Conservation (phyloP, 2,888 invertebrate genomes). For the Euspilapteryx auroguttella region DNA sequence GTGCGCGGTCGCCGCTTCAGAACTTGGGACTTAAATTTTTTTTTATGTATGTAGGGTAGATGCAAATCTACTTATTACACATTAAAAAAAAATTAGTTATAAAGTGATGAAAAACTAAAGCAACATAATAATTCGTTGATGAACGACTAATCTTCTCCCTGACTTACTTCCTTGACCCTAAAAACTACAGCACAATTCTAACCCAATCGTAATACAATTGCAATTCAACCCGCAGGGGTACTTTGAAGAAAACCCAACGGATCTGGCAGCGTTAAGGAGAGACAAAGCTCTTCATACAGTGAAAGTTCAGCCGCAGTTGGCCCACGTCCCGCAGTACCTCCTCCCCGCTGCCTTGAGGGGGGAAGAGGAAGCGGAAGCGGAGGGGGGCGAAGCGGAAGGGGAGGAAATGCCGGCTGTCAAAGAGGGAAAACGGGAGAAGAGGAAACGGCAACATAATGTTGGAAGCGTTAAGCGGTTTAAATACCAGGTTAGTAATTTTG, state of each 20-base stretch:
- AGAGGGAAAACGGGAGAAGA: slow-evolving; percentile 35
- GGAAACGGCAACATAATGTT: slow-evolving; percentile 20
- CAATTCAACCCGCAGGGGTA: slow-evolving; percentile 71
- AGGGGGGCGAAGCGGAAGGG: slow-evolving; percentile 13
- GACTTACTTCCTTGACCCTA: slow-evolving; percentile 11
- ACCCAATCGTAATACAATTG: background rate
- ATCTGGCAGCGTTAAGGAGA: slow-evolving; percentile 80
- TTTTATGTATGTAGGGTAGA: too few relatives aligned
- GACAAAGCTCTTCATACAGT: slow-evolving; percentile 87
- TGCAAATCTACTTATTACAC: too few relatives aligned
- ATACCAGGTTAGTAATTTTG: slow-evolving; percentile 27
- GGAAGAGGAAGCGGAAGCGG: slow-evolving; percentile 51
- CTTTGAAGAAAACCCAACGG: slow-evolving; percentile 90
- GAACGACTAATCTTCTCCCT: slow-evolving; percentile 59
- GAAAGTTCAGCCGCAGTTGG: slow-evolving; percentile 78
- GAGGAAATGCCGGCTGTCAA: slow-evolving; percentile 15
- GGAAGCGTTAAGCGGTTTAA: slow-evolving; percentile 42
- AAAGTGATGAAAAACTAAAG: slow-evolving; percentile 1
- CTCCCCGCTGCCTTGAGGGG: slow-evolving; percentile 76
- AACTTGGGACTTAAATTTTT: too few relatives aligned
- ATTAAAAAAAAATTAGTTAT: background rate
- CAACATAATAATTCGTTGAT: slow-evolving; percentile 16
- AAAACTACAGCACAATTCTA: slow-evolving; percentile 1
- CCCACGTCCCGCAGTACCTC: slow-evolving; percentile 92
- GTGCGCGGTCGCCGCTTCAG: too few relatives aligned